Conservation (phyloP, 2,113 vertebrate genomes). For the Xerus inauris region DNA sequence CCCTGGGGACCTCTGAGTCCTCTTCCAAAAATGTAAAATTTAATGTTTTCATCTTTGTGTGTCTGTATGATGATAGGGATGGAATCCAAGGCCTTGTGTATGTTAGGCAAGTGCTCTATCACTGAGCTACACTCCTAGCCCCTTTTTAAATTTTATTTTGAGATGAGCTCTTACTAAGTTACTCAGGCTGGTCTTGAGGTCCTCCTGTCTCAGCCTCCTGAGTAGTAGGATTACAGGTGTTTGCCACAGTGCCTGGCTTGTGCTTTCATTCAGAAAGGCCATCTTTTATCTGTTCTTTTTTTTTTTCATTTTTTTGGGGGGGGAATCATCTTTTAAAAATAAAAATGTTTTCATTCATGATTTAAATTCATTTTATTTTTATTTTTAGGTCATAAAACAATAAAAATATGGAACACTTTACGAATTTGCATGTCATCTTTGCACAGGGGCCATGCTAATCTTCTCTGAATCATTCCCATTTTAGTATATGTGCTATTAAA, state of each 20-base stretch:
- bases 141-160: too few relatives aligned
- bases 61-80: not conserved
- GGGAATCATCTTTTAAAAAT: slow-evolving; percentile 25
- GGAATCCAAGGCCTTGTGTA: not conserved
- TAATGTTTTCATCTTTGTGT: not conserved
- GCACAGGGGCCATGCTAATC: too few relatives aligned
- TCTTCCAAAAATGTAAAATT: not conserved
- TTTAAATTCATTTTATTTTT: slow-evolving; percentile 6
- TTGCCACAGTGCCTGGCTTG: not conserved
- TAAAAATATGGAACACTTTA: too few relatives aligned
- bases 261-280: not conserved
- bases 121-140: too few relatives aligned
- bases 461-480: too few relatives aligned
- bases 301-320: not conserved
- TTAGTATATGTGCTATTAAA: too few relatives aligned
- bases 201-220: not conserved
- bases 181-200: not conserved
- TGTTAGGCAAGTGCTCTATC: too few relatives aligned
- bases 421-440: too few relatives aligned
- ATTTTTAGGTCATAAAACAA: too few relatives aligned
- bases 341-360: not conserved
- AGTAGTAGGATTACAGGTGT: not conserved
- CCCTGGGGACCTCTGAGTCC: not conserved
- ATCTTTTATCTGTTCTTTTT: not conserved
- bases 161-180: not conserved